A percentile compares a stretch with the other conserved stretches of the same genome.
Conservation (phyloP, 2,113 vertebrate genomes). For the Colistium nudipinnis region DNA sequence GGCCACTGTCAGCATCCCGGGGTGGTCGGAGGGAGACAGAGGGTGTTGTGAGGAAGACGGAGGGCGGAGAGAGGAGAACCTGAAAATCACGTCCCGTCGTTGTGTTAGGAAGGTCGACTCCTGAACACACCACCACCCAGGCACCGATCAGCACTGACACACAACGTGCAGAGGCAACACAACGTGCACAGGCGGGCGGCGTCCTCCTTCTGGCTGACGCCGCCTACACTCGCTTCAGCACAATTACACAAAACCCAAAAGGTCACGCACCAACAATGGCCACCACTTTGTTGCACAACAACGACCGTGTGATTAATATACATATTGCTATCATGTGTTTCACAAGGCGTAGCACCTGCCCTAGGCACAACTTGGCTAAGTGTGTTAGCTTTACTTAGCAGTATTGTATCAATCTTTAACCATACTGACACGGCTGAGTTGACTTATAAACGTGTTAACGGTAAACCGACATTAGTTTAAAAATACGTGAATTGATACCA, state of each 20-base stretch:
- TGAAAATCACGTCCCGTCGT: conserved; percentile 43
- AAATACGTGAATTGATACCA: background rate
- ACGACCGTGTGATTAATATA: no score
- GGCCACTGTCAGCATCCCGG: conserved; percentile 65
- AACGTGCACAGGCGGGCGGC: no score
- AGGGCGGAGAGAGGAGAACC: conserved; percentile 29
- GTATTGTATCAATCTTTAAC: conserved; percentile 18
- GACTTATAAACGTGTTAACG: conserved; percentile 10
- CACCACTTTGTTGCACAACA: background rate
- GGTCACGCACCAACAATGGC: conserved; percentile 11
- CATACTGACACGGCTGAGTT: conserved; percentile 18
- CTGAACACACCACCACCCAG: background rate
- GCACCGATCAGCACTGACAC: background rate
- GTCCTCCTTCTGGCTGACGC: background rate
- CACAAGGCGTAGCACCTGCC: conserved; percentile 19
- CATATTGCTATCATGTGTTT: background rate
- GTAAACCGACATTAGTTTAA: background rate
- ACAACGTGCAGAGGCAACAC: background rate
- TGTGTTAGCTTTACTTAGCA: conserved; percentile 34
- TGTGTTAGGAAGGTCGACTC: background rate
- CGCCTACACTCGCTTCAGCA: conserved; percentile 12
- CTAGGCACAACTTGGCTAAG: conserved; percentile 32
- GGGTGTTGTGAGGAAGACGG: conserved; percentile 21
- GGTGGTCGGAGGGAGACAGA: conserved; percentile 33
- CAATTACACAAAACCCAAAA: background rate